Percentiles rank a stretch among this genome's conserved stretches.
Evolutionary conservation across 2,113 vertebrate species (phyloP).

Genomic region (Turnix velox): DNA sequence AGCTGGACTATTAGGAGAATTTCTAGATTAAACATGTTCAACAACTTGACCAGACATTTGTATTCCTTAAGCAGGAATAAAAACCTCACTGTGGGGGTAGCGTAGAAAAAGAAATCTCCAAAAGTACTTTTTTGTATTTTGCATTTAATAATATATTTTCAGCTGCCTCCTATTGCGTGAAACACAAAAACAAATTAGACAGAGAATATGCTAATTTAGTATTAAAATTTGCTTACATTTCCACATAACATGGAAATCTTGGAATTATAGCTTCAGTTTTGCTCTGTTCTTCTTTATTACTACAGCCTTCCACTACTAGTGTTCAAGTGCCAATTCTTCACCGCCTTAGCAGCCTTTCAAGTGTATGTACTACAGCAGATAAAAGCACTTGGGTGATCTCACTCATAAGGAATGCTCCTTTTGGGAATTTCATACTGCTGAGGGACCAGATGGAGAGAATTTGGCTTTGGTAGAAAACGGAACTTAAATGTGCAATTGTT

Average conservation of each 20-base stretch:
- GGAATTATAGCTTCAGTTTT: slow-evolving; percentile 17
- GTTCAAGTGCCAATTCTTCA: background rate
- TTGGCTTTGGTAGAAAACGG: background rate
- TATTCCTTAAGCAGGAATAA: background rate
- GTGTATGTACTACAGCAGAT: background rate
- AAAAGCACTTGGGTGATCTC: background rate
- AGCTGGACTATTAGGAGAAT: background rate
- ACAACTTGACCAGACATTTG: background rate
- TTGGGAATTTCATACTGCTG: background rate
- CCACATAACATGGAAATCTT: background rate
- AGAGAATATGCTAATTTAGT: background rate
- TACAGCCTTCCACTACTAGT: background rate
- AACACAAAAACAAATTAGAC: slow-evolving; percentile 13
- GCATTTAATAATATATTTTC: background rate
- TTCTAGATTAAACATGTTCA: background rate
- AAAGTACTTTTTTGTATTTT: background rate
- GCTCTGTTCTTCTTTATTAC: background rate
- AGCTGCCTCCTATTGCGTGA: background rate
- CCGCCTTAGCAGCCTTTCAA: background rate
- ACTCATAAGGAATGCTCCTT: background rate
- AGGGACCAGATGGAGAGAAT: background rate
- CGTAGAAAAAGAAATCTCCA: background rate
- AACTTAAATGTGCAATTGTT: background rate
- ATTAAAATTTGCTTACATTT: slow-evolving; percentile 11
- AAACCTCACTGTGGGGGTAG: background rate